Evolutionary conservation across 2,888 invertebrate genomes (phyloP), one percentile per base, ranked within the genome.

Genomic region (Diadegma fenestrale): DNA sequence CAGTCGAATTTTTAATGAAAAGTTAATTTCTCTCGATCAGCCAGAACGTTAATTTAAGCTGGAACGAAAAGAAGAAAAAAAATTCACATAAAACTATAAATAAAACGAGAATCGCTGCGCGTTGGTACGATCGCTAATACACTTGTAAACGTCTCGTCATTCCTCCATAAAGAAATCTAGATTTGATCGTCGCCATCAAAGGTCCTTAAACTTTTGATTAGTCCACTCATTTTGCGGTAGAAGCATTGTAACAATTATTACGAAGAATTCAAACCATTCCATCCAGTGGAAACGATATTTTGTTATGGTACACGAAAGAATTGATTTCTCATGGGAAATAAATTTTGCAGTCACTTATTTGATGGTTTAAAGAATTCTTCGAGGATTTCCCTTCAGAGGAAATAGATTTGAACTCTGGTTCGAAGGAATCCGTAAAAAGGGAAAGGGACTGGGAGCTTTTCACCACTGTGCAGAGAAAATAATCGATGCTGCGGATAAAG

Each of bases 151-250:
- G 72, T 77, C 84, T 82, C 78, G 86, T 85, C 83, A 87, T 78
- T 84, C 83, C 80, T 26, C 77, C 48, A 84, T 84, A 85, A 84
- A 87, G 76, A 82, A 87, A 85, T 72, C 33, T 85, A 86, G n/a
- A n/a, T n/a, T n/a, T n/a, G n/a, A n/a, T n/a, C n/a, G n/a, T n/a
- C n/a, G n/a, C n/a, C n/a, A n/a, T n/a, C n/a, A n/a, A n/a, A n/a
- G n/a, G n/a, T n/a, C n/a, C n/a, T n/a, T n/a, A n/a, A n/a, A n/a
- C n/a, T n/a, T n/a, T n/a, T n/a, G n/a, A n/a, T n/a, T n/a, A n/a
- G n/a, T n/a, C n/a, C n/a, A 2, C 1, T 43, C 7, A 8, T 17
- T 0, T 22, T 26, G 3, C 1, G 22, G 14, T 17, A 10, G 1
- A 26, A 2, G 19, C 10, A 48, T 54, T 41, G 22, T 51, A 48